Percentiles rank a stretch among this genome's conserved stretches.
Conservation (phyloP, 2,797 vertebrate species). For the Pipistrellus pygmaeus region DNA sequence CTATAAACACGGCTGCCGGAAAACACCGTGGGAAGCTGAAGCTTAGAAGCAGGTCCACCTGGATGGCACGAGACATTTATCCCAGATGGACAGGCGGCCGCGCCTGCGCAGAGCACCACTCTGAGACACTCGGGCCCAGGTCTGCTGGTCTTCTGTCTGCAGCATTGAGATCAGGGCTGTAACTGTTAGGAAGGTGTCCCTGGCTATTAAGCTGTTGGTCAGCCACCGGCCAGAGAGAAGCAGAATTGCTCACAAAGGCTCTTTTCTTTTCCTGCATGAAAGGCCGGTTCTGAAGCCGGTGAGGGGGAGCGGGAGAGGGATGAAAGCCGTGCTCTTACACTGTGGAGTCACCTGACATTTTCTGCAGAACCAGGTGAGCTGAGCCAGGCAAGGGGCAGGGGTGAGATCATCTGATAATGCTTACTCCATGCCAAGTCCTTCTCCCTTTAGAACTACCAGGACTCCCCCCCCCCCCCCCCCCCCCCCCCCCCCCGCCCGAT, state of each 20-base stretch:
- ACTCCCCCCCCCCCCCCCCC: not conserved
- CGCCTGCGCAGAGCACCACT: rapidly evolving
- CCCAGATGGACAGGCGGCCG: rapidly evolving
- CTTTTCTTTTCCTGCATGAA: not conserved
- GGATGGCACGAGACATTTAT: not conserved
- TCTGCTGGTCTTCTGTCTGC: not conserved
- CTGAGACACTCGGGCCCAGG: not conserved
- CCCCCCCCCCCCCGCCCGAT: not conserved
- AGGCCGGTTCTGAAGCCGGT: not conserved
- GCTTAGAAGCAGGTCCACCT: not conserved
- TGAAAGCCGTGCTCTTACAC: not conserved
- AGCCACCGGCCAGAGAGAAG: not conserved
- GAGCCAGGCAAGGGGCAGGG: not conserved
- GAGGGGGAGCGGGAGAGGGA: not conserved
- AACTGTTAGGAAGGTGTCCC: not conserved
- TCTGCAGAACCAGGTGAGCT: not conserved
- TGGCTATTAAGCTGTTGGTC: not conserved
- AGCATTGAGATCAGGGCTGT: not conserved
- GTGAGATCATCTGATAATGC: not conserved
- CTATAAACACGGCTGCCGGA: not conserved
- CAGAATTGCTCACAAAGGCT: not conserved
- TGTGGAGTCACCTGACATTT: not conserved
- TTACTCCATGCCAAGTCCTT: not conserved
- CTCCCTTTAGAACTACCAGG: not conserved
- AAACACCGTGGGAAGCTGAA: not conserved